A percentile compares a stretch with the other conserved stretches of the same genome.
Evolutionary conservation across 2,113 vertebrate species (phyloP).

Genomic region (Syrrhaptes paradoxus): DNA sequence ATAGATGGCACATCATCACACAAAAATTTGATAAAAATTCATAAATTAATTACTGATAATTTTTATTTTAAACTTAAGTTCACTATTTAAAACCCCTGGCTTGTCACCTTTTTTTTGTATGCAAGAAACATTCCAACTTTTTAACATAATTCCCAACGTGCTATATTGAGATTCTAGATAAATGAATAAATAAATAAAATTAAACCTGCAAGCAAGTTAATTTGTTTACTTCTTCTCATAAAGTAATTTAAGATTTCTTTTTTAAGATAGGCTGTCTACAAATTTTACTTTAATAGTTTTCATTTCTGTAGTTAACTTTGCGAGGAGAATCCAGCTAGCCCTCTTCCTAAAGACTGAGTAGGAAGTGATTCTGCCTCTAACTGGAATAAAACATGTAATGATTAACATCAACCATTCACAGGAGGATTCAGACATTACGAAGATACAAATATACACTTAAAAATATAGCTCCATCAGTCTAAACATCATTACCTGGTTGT

Average conservation of each 20-base stretch:
- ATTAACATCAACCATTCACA: neutral
- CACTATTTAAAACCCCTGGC: neutral
- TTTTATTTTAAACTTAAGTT: neutral
- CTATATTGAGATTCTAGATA: neutral
- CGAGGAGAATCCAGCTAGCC: neutral
- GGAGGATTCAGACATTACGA: neutral
- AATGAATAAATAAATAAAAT: neutral
- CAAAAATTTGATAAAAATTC: neutral
- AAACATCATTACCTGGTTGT: conserved; percentile 81
- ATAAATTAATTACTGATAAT: neutral
- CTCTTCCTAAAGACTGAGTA: neutral
- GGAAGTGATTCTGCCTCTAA: neutral
- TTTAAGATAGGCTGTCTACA: neutral
- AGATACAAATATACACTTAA: neutral
- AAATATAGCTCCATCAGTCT: neutral
- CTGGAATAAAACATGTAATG: neutral
- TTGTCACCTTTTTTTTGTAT: neutral
- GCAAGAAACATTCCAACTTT: neutral
- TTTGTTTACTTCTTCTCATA: neutral
- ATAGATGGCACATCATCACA: neutral
- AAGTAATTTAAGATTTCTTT: neutral
- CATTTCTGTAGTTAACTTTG: neutral
- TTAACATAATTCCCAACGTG: neutral
- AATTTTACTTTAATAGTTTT: neutral
- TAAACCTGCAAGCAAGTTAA: neutral